phyloP scores from a whole-genome alignment of 2,888 invertebrate genomes.

The Morinoia aosen region DNA sequence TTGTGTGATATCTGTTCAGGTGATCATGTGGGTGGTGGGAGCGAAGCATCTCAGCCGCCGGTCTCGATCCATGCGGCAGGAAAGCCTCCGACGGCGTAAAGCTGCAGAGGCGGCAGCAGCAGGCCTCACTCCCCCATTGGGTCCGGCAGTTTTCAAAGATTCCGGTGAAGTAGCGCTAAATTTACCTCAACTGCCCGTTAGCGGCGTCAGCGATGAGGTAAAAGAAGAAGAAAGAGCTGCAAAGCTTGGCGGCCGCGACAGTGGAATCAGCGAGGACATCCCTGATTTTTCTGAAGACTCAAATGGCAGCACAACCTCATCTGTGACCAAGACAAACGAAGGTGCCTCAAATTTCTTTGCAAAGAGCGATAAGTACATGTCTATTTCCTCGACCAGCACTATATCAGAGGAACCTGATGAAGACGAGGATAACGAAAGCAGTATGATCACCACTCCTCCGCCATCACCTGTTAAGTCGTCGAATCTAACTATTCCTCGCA shows the following conservation, averaged over 20 bases:
- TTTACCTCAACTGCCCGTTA: neutral
- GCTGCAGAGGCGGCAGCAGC: slow-evolving; percentile 21
- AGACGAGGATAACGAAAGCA: neutral
- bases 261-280: slow-evolving; percentile 32
- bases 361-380: slow-evolving; percentile 21
- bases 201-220: neutral
- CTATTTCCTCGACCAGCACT: slow-evolving; percentile 16
- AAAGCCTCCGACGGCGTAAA: slow-evolving; percentile 6
- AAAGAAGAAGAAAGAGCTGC: neutral
- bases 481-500: neutral
- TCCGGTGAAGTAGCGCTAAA: neutral
- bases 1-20: neutral
- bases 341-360: neutral
- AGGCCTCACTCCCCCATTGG: neutral
- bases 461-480: slow-evolving; percentile 1
- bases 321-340: neutral
- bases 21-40: slow-evolving; percentile 45
- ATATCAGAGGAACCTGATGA: slow-evolving; percentile 43
- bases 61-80: slow-evolving; percentile 39
- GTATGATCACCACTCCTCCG: neutral
- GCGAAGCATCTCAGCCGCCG: slow-evolving; percentile 5
- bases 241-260: neutral
- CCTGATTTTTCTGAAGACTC: slow-evolving; percentile 46
- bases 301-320: slow-evolving; percentile 18
- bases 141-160: neutral